phyloP scores from a whole-genome alignment of 2,797 vertebrate species.

The Phyllotis vaccarum region DNA sequence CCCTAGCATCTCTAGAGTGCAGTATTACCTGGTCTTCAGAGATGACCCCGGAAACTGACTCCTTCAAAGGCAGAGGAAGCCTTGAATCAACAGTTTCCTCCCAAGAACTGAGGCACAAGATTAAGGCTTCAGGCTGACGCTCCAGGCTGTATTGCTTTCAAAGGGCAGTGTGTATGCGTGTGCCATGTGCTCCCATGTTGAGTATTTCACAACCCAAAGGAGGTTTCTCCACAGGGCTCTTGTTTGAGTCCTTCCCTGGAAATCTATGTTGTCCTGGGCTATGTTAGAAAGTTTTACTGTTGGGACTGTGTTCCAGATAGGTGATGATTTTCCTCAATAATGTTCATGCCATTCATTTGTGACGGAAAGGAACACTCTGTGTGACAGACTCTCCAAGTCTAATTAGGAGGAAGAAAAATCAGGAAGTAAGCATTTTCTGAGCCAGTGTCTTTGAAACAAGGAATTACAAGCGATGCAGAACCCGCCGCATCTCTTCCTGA shows the following conservation, averaged over 20 bases:
- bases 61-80: accelerated
- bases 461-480: background rate
- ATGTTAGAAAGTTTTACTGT: background rate
- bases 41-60: accelerated
- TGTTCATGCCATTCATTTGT: slow-evolving; percentile 27
- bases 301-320: background rate
- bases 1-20: accelerated
- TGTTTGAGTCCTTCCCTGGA: background rate
- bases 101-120: accelerated
- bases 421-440: background rate
- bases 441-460: slow-evolving; percentile 17
- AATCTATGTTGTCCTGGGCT: background rate
- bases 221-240: background rate
- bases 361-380: background rate
- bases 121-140: accelerated
- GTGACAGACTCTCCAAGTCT: background rate
- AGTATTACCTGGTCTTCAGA: accelerated
- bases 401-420: slow-evolving; percentile 7
- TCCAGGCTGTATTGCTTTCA: accelerated
- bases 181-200: accelerated
- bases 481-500: background rate
- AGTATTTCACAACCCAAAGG: background rate
- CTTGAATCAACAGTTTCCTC: accelerated
- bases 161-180: accelerated
- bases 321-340: slow-evolving; percentile 25